A percentile compares a stretch with the other conserved stretches of the same genome.
phyloP scores from a whole-genome alignment of 1,140 invertebrate species.

The Lepidurus apus region DNA sequence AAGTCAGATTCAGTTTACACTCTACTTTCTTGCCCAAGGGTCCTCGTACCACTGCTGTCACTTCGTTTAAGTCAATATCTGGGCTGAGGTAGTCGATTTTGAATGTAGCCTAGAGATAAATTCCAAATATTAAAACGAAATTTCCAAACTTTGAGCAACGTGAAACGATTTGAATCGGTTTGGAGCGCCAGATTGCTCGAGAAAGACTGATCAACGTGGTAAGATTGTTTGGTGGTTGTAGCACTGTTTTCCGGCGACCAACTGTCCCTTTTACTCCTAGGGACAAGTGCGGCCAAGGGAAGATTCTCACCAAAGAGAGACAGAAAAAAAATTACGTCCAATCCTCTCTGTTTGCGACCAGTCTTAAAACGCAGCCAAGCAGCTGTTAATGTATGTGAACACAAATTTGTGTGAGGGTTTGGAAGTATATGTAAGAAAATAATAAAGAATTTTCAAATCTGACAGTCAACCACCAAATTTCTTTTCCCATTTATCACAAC shows the following conservation, averaged over 20 bases:
- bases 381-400: no score
- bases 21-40: slow-evolving; percentile 56
- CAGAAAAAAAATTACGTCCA: no score
- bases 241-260: background rate
- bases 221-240: background rate
- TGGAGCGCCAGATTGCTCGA: background rate
- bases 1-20: slow-evolving; percentile 59
- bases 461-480: no score
- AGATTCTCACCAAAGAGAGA: no score
- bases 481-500: no score
- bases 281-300: no score
- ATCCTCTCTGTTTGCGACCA: no score
- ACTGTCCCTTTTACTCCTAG: background rate
- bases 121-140: background rate
- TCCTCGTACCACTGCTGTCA: slow-evolving; percentile 77
- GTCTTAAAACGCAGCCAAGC: no score
- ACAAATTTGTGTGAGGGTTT: no score
- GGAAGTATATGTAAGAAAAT: no score
- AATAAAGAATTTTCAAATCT: no score
- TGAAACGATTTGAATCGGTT: background rate
- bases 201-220: background rate
- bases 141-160: background rate
- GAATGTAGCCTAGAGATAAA: slow-evolving; percentile 63
- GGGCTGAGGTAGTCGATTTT: slow-evolving; percentile 66
- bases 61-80: slow-evolving; percentile 67